A percentile compares a stretch with the other conserved stretches of the same genome.
Conservation (phyloP, 2,888 invertebrate genomes). For the Choristoneura rosaceana region DNA sequence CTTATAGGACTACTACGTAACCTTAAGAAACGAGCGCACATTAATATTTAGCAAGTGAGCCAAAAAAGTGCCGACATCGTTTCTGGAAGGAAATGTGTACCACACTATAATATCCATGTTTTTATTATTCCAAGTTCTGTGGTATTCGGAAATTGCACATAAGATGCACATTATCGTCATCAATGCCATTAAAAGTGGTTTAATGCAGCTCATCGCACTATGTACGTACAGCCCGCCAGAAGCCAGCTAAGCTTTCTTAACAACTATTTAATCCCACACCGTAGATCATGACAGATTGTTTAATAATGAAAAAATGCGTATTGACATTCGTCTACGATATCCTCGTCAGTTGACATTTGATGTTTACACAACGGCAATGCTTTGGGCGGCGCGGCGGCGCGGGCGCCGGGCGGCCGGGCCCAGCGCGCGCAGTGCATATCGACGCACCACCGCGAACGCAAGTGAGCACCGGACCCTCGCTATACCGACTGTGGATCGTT, state of each 20-base stretch:
- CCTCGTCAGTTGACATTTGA: conserved; percentile 47
- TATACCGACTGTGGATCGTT: conserved; percentile 22
- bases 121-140: no score
- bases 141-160: no score
- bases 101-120: no score
- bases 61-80: no score
- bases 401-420: conserved; percentile 44
- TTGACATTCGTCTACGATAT: conserved; percentile 48
- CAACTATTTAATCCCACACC: background rate
- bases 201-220: background rate
- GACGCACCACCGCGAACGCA: conserved; percentile 59
- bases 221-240: no score
- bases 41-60: no score
- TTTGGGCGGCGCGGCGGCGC: conserved; percentile 53
- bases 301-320: conserved; percentile 25
- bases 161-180: no score
- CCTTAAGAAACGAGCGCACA: no score
- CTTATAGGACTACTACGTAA: no score
- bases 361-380: conserved; percentile 62
- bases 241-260: background rate
- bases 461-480: conserved; percentile 26
- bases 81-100: no score
- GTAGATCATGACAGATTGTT: conserved; percentile 4
- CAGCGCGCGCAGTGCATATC: conserved; percentile 51
- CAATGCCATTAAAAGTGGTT: background rate